A percentile compares a stretch with the other conserved stretches of the same genome.
Evolutionary conservation across 2,888 invertebrate genomes (phyloP).

Genomic region (Cantharis flavilabris): DNA sequence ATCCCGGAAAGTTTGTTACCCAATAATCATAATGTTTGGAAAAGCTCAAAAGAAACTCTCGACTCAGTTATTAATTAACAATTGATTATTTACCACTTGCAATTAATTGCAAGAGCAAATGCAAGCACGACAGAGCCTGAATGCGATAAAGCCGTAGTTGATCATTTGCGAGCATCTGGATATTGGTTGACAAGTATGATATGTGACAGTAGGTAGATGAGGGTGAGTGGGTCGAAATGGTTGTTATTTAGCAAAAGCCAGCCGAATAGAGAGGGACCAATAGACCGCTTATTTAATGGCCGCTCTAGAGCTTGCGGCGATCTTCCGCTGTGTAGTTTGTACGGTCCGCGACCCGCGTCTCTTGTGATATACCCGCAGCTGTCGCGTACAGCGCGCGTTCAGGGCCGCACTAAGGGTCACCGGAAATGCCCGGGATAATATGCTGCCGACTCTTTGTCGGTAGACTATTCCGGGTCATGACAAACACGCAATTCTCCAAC

Average conservation of each 20-base stretch:
- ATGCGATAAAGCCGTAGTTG: constrained; percentile 23
- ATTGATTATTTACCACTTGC: neutral
- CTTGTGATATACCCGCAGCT: constrained; percentile 41
- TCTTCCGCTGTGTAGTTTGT: constrained; percentile 56
- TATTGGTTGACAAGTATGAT: constrained; percentile 36
- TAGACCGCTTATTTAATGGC: constrained; percentile 55
- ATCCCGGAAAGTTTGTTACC: neutral
- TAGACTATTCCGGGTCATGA: constrained; percentile 16
- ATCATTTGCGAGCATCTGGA: constrained; percentile 26
- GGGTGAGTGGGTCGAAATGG: constrained; percentile 33
- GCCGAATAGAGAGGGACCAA: constrained; percentile 22
- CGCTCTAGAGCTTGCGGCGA: constrained; percentile 54
- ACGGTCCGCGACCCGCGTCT: constrained; percentile 54
- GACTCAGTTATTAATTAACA: neutral
- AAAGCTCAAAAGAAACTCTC: neutral
- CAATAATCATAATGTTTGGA: neutral
- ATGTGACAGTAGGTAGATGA: constrained; percentile 37
- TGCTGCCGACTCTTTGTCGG: constrained; percentile 23
- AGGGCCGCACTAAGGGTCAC: constrained; percentile 38
- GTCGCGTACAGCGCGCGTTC: constrained; percentile 39
- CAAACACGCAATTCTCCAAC: constrained; percentile 22
- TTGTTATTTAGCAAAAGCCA: neutral
- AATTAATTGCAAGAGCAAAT: constrained; percentile 21
- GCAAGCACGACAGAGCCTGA: constrained; percentile 9
- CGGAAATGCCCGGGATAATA: constrained; percentile 34